Evolutionary conservation across 2,113 vertebrate species (phyloP).

Genomic region (Sylvietta virens): DNA sequence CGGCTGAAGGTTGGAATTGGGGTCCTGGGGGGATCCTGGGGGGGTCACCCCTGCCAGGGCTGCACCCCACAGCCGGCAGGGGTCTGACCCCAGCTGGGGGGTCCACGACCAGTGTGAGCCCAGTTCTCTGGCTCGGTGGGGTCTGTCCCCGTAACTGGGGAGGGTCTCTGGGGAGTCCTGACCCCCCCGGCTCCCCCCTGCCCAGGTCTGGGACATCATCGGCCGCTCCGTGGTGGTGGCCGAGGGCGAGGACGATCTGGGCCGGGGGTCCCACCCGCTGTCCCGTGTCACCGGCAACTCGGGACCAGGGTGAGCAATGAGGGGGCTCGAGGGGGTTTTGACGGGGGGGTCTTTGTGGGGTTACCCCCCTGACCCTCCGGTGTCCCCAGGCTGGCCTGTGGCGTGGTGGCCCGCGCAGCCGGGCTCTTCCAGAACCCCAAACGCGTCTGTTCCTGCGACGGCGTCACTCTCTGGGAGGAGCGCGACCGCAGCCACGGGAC

Average conservation of each 20-base stretch:
- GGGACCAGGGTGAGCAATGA: constrained; percentile 74
- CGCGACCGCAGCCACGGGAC: constrained; percentile 56
- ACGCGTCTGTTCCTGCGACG: constrained; percentile 85
- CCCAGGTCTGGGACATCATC: constrained; percentile 87
- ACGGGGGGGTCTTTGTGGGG: no score
- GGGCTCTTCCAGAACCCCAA: constrained; percentile 92
- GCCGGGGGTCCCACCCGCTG: constrained; percentile 75
- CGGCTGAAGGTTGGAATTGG: constrained; percentile 77
- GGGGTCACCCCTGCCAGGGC: neutral
- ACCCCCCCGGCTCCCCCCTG: neutral
- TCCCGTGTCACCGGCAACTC: constrained; percentile 87
- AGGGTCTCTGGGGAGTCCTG: neutral
- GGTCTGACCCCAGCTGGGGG: no score
- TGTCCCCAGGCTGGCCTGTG: constrained; percentile 81
- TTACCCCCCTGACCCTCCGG: rapidly evolving
- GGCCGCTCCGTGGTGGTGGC: constrained; percentile 90
- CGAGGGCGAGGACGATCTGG: constrained; percentile 84
- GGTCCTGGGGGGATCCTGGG: neutral
- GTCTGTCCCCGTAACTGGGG: neutral
- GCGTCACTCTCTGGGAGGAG: constrained; percentile 91
- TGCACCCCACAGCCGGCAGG: neutral
- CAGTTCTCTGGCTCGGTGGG: neutral
- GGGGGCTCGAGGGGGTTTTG: no score
- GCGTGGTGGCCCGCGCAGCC: constrained; percentile 86
- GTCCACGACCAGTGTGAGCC: no score